phyloP scores from a whole-genome alignment of 1,140 invertebrate genomes.

The Metopolophium dirhodum region DNA sequence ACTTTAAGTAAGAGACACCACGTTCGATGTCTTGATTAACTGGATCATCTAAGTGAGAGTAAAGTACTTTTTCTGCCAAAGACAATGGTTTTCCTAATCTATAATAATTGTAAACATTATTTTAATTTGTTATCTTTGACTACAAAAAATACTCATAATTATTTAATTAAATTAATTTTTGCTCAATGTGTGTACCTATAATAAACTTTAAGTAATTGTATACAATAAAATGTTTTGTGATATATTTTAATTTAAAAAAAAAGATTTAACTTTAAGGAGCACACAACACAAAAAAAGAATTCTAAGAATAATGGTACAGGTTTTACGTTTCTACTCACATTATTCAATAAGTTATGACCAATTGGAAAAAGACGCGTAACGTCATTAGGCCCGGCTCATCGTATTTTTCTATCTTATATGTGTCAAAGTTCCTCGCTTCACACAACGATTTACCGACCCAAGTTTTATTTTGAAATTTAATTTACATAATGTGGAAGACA shows the following conservation, averaged over 20 bases:
- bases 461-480: too few species aligned
- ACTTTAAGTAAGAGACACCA: slow-evolving; percentile 87
- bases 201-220: background rate
- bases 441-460: too few species aligned
- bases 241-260: background rate
- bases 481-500: too few species aligned
- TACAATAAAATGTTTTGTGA: too few species aligned
- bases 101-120: background rate
- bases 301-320: too few species aligned
- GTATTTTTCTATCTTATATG: too few species aligned
- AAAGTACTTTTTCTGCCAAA: slow-evolving; percentile 96
- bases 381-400: too few species aligned
- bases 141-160: background rate
- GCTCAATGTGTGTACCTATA: background rate
- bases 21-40: slow-evolving; percentile 78
- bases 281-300: background rate
- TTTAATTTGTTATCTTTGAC: background rate
- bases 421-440: too few species aligned
- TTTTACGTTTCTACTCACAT: too few species aligned
- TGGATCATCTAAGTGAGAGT: slow-evolving; percentile 97
- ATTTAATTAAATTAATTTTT: background rate
- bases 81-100: slow-evolving; percentile 92
- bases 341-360: too few species aligned
- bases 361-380: too few species aligned
- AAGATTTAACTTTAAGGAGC: background rate